A percentile compares a stretch with the other conserved stretches of the same genome.
phyloP scores from a whole-genome alignment of 2,888 invertebrate genomes.

The Watsonalla binaria region DNA sequence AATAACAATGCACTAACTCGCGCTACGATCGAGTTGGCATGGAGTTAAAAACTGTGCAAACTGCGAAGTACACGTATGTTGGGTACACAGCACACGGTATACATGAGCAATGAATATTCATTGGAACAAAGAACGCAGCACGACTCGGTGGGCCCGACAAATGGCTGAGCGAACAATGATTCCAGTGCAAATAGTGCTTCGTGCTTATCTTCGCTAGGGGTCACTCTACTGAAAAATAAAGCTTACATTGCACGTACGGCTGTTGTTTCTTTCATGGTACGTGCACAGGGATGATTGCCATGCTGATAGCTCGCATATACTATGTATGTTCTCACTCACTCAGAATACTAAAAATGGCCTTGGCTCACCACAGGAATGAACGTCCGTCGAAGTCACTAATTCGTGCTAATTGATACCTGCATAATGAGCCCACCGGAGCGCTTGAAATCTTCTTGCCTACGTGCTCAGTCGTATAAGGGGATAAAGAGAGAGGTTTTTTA shows the following conservation, averaged over 20 bases:
- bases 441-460: conserved; percentile 1
- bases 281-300: neutral
- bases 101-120: conserved; percentile 50
- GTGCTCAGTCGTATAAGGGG: conserved; percentile 1
- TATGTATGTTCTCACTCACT: neutral
- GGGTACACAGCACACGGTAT: conserved; percentile 8
- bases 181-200: conserved; percentile 55
- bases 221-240: conserved; percentile 6
- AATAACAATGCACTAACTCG: neutral
- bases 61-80: conserved; percentile 13
- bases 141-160: conserved; percentile 28
- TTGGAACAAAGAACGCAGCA: conserved; percentile 33
- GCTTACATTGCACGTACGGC: neutral
- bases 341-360: neutral
- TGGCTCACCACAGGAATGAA: neutral
- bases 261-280: neutral
- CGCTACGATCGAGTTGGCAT: neutral
- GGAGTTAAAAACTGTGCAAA: neutral
- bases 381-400: neutral
- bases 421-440: neutral
- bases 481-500: neutral
- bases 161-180: conserved; percentile 50
- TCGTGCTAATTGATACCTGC: neutral
- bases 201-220: conserved; percentile 34
- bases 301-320: neutral